Conservation (phyloP, 2,113 vertebrate genomes). For the Prunella fulvescens region DNA sequence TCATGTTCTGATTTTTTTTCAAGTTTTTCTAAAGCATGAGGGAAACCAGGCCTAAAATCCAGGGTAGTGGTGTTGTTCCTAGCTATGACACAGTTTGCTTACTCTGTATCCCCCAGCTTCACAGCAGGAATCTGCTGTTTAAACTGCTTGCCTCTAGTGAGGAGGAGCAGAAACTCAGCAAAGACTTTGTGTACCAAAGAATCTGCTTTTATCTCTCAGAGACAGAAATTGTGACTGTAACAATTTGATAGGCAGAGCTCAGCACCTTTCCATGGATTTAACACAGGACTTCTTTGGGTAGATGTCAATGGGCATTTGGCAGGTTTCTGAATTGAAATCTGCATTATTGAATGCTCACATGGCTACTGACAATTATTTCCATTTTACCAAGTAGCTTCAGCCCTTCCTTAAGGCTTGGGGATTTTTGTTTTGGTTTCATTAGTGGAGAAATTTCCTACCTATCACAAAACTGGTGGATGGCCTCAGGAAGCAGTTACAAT, state of each 20-base stretch:
- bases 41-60: background rate
- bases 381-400: background rate
- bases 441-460: background rate
- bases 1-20: background rate
- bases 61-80: background rate
- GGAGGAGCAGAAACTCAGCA: background rate
- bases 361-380: background rate
- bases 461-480: background rate
- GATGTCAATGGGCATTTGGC: background rate
- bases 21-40: background rate
- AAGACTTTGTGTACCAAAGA: background rate
- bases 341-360: background rate
- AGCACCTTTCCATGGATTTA: background rate
- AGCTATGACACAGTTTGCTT: background rate
- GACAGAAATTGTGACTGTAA: background rate
- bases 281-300: background rate
- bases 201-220: background rate
- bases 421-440: background rate
- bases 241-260: background rate
- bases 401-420: background rate
- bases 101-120: background rate
- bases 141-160: background rate
- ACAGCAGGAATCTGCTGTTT: background rate
- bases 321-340: background rate
- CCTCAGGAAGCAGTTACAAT: background rate